Evolutionary conservation across 2,113 vertebrate genomes (phyloP).

Genomic region (Tapirus terrestris): DNA sequence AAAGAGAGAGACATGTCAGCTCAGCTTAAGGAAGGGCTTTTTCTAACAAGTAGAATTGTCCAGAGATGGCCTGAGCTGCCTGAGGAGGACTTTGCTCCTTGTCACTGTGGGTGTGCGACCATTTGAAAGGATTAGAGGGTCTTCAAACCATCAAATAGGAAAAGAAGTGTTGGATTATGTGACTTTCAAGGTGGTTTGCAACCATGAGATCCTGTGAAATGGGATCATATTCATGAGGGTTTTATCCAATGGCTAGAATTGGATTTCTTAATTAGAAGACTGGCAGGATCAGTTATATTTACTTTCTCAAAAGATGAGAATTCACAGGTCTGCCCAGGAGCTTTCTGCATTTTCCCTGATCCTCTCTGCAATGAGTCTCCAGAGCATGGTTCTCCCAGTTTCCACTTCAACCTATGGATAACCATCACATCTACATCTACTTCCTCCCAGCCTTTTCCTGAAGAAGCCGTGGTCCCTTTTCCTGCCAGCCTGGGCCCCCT

Average conservation of each 20-base stretch:
- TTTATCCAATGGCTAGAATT: constrained; percentile 1
- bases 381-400: not conserved
- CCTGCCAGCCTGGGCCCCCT: not conserved
- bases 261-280: constrained; percentile 37
- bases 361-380: not conserved
- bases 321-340: not conserved
- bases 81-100: not conserved
- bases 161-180: not conserved
- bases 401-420: not conserved
- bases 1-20: not conserved
- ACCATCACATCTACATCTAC: not conserved
- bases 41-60: not conserved
- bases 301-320: constrained; percentile 22
- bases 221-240: not conserved
- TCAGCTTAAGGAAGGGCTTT: not conserved
- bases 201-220: not conserved
- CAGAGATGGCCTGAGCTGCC: not conserved
- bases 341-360: not conserved
- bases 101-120: not conserved
- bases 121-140: constrained; percentile 17
- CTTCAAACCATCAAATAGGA: not conserved
- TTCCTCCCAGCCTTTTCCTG: not conserved
- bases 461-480: not conserved
- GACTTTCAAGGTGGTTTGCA: constrained; percentile 14
- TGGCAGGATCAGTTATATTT: not conserved